Evolutionary conservation across 2,797 vertebrate species (phyloP).

Genomic region (Enteromius afrohamiltoni): DNA sequence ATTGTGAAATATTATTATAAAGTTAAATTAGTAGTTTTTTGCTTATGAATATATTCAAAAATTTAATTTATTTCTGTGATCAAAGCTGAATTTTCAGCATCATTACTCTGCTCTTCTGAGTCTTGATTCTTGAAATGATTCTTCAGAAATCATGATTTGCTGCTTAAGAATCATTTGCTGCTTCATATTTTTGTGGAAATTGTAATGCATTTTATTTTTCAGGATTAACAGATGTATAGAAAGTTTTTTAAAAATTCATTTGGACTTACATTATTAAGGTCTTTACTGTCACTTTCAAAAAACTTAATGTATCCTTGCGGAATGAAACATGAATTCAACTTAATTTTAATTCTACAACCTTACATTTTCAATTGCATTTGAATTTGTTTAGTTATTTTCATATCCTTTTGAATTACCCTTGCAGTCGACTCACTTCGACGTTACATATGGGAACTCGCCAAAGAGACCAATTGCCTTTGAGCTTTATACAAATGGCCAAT

Average conservation of each 20-base stretch:
- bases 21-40: not conserved
- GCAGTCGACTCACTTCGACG: too few species aligned
- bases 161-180: not conserved
- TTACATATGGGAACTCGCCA: too few species aligned
- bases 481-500: too few species aligned
- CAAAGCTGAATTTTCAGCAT: not conserved
- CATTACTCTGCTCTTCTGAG: not conserved
- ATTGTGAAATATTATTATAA: not conserved
- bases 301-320: not conserved
- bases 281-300: not conserved
- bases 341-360: not conserved
- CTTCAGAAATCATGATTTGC: not conserved
- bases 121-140: slow-evolving; percentile 2
- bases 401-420: too few species aligned
- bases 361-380: not conserved
- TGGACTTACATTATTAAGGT: too few species aligned
- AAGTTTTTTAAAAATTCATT: too few species aligned
- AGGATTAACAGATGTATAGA: too few species aligned
- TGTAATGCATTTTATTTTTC: too few species aligned
- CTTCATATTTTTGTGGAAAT: too few species aligned
- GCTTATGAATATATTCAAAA: not conserved
- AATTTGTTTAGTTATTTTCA: too few species aligned
- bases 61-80: not conserved
- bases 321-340: not conserved
- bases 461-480: too few species aligned